Percentiles rank a stretch among this genome's conserved stretches.
These are phyloP conservation scores for Araneus ventricosus DNA, from an alignment of 1,140 invertebrate species.

Conservation along the genomic window DNA sequence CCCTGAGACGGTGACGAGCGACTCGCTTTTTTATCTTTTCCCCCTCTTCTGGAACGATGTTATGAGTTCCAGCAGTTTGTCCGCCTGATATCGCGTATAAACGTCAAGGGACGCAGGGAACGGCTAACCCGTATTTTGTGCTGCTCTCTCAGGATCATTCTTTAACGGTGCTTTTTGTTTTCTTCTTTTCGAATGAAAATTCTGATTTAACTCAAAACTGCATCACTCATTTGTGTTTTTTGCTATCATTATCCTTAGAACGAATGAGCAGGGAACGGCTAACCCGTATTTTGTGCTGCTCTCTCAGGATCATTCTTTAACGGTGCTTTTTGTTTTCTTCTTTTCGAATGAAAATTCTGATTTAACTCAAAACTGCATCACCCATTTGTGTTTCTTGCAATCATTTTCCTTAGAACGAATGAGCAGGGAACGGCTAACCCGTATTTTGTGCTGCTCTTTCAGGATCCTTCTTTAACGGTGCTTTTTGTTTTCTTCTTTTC, in stretches of 20 bases:
- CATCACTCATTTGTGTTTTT: not conserved
- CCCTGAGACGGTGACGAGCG: slow-evolving; percentile 37
- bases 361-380: not conserved
- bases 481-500: not conserved
- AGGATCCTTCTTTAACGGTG: not conserved
- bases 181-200: not conserved
- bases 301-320: not conserved
- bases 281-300: not conserved
- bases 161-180: not conserved
- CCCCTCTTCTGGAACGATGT: slow-evolving; percentile 40
- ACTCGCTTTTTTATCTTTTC: slow-evolving; percentile 23
- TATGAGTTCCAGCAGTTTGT: slow-evolving; percentile 69
- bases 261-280: not conserved
- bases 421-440: not conserved
- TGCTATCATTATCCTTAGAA: too few relatives aligned
- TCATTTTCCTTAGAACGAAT: too few relatives aligned
- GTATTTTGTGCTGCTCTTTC: not conserved
- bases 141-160: not conserved
- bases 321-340: not conserved
- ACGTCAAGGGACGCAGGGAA: not conserved
- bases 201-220: not conserved
- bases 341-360: not conserved
- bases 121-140: not conserved
- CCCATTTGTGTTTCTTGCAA: not conserved
- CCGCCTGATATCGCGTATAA: slow-evolving; percentile 40